Percentiles rank a stretch among this genome's conserved stretches.
Evolutionary conservation across 2,113 vertebrate genomes (phyloP).

Genomic region (Lates calcarifer): DNA sequence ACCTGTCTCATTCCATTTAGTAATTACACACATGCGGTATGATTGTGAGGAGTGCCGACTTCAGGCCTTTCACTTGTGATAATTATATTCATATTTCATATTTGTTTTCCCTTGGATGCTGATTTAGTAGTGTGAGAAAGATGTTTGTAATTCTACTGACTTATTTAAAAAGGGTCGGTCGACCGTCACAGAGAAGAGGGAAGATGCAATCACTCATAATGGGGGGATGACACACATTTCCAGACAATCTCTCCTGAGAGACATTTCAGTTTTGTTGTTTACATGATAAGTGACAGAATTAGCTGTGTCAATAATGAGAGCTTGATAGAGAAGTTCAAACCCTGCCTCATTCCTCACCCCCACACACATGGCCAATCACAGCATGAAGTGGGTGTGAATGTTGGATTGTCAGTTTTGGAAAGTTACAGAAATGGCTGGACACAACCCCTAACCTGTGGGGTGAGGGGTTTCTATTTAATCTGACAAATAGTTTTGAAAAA

Average conservation of each 20-base stretch:
- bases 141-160: neutral
- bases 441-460: neutral
- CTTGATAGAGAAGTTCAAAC: neutral
- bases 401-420: no score
- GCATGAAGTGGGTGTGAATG: neutral
- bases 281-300: neutral
- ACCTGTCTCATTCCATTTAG: neutral
- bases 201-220: no score
- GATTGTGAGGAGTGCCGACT: neutral
- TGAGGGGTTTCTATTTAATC: neutral
- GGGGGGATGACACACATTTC: no score
- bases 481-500: neutral
- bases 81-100: neutral
- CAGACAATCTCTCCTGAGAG: no score
- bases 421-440: no score
- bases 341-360: neutral
- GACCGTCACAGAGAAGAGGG: no score
- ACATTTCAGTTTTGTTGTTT: neutral
- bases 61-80: neutral
- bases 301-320: neutral
- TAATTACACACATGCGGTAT: neutral
- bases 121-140: neutral
- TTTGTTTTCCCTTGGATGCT: neutral
- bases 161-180: neutral
- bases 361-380: neutral